Base-by-base conservation (phyloP, 2,113 vertebrate species). In the Eulacestoma nigropectus region DNA sequence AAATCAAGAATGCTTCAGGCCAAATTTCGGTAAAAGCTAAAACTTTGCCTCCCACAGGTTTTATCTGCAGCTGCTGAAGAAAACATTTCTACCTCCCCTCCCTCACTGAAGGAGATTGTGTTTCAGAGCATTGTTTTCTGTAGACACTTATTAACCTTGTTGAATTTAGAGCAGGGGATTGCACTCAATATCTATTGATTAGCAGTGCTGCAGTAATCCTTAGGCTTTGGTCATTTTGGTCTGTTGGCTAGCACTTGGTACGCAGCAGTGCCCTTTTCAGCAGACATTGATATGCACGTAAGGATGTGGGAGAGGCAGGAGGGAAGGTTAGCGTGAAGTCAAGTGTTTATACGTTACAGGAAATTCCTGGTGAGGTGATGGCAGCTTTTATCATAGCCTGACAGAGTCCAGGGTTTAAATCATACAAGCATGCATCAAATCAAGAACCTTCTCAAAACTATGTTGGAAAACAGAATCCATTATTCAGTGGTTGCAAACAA, bases 171-270 rank as follows among this genome's bases (percentile, higher is more conserved):
- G 97, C 96, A 96, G 94, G 95, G 96, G 95, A 96, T 97, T 97
- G 97, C 95, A 97, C 97, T 98, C 98, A 91, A 98, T 98, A 98
- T 97, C 97, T 98, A 98, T 98, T 98, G 99, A 99, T 98, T 97
- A 98, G 97, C 98, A 97, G 95, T 95, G 84, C 97, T 97, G 97
- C 97, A 98, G 98, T 98, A 98, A 98, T 98, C 98, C 98, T 97
- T 84, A 93, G 89, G 97, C 97, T 97, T 97, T 97, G 98, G 98
- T 98, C 98, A 98, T 98, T 98, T 98, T 76, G 33, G 95, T 96
- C 97, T 97, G 97, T 97, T 98, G 97, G 97, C 97, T 87, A 92
- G 98, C 96, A 97, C 96, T 97, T 97, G 78, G 95, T 97, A 96
- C 97, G 97, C 98, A 98, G 96, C 96, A 96, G 97, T 97, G 97